Evolutionary conservation across 2,797 vertebrate species (phyloP).

Genomic region (Phrynocephalus forsythii): DNA sequence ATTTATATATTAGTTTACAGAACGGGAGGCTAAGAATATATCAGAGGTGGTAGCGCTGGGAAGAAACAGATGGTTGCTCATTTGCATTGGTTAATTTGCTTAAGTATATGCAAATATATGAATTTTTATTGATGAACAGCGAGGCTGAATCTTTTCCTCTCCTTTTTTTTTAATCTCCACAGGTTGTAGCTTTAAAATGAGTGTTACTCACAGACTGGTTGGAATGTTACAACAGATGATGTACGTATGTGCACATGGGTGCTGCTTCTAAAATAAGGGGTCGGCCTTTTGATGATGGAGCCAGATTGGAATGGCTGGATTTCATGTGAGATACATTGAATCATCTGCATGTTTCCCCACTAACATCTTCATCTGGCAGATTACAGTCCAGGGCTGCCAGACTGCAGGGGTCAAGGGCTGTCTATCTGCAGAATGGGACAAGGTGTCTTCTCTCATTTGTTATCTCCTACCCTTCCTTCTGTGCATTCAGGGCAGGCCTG

Average conservation of each 20-base stretch:
- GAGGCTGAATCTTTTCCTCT: neutral
- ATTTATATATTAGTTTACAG: neutral
- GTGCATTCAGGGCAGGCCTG: neutral
- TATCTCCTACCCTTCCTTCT: neutral
- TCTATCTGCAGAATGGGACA: neutral
- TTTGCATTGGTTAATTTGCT: slow-evolving; percentile 24
- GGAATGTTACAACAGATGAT: neutral
- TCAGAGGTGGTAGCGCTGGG: neutral
- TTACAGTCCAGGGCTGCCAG: neutral
- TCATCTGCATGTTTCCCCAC: neutral
- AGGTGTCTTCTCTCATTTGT: neutral
- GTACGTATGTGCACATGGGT: neutral
- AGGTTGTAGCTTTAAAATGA: neutral
- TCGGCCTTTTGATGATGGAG: neutral
- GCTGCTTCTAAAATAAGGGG: neutral
- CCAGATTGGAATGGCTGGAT: neutral
- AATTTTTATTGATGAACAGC: neutral
- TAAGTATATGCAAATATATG: slow-evolving; percentile 20
- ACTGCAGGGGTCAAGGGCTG: neutral
- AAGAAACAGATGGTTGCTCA: slow-evolving; percentile 20
- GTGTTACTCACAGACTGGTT: neutral
- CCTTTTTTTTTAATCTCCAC: neutral
- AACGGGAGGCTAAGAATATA: neutral
- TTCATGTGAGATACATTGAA: neutral
- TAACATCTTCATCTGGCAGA: neutral